A percentile compares a stretch with the other conserved stretches of the same genome.
phyloP scores from a whole-genome alignment of 1,140 invertebrate genomes.

The Geopemphigus sp. region DNA sequence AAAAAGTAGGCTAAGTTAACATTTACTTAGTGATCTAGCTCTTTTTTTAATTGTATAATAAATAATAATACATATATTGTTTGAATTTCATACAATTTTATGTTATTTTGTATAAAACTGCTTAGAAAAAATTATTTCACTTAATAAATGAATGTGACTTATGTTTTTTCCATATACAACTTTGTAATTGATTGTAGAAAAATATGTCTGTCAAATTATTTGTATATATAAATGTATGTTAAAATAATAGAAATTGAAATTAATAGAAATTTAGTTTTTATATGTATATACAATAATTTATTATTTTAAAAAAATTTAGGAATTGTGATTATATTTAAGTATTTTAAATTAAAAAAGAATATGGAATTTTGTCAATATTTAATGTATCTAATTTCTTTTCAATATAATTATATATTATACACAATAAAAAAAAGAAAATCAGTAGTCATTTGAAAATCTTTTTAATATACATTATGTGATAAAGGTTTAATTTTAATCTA shows the following conservation, averaged over 20 bases:
- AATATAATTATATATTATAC: no score
- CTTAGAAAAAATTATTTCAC: not conserved
- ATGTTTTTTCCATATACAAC: slow-evolving; percentile 7
- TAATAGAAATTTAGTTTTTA: slow-evolving; percentile 7
- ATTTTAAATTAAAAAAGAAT: no score
- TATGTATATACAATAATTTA: not conserved
- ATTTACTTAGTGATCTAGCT: not conserved
- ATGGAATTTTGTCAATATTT: no score
- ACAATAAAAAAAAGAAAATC: no score
- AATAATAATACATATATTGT: not conserved
- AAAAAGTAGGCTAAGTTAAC: not conserved
- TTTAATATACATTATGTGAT: no score
- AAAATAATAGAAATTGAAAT: not conserved
- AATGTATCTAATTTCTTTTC: no score
- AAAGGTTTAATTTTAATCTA: no score
- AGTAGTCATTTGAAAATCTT: no score
- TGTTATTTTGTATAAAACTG: slow-evolving; percentile 7
- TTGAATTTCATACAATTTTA: not conserved
- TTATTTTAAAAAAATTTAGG: no score
- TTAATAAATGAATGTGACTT: not conserved
- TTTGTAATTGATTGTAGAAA: not conserved
- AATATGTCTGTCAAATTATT: not conserved
- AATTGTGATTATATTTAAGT: no score
- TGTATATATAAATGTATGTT: slow-evolving; percentile 26
- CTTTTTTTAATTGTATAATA: not conserved